Evolutionary conservation across 2,113 vertebrate genomes (phyloP), one percentile per base, ranked within the genome.

Genomic region (Thunnus maccoyii): DNA sequence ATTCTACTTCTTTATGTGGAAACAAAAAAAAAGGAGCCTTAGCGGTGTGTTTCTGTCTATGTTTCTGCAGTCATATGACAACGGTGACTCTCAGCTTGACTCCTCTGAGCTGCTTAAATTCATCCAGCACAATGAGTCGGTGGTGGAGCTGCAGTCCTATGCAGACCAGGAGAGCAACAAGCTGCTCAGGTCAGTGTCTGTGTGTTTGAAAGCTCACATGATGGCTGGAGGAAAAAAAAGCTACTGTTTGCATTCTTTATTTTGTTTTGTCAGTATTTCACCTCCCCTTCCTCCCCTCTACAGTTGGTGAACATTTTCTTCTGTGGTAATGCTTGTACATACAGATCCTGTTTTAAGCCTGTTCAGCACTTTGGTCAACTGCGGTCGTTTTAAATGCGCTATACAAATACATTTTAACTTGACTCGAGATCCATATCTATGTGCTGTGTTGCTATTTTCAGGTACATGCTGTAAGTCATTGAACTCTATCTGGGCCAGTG

Each of bases 41-140:
- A 41, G 18, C 16, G 4, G 3, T n/a, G 16, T 55, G 1, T 71
- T 12, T 64, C 22, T 44, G 10, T 66, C 13, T 17, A 2, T 74
- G 41, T 81, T 32, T 61, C 55, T 85, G 50, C 82, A 99, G 98
- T 97, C 90, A 22, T 98, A 98, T 63, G 98, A 99, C 52, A 95
- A 97, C 57, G 98, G 97, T 0, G 98, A 99, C 87, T 95, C 97
- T 87, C 95, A 94, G 84, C 80, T 99, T 93, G 98, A 99, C 91
- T 99, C 98, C 64, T 94, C 94, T 0, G 98, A 99, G 84, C 96
- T 99, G 82, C 95, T 99, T 84, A 98, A 97, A 56, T 99, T 99
- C 92, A 97, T 99, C 92, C 97, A 99, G 88, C 98, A 98, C 92
- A 99, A 99, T 4, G 97, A 98, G 32, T 97, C 97, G 0, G 95